These are phyloP conservation scores for Phyllostomus hastatus DNA, from an alignment of 2,113 vertebrate species.

Conservation along the genomic window DNA sequence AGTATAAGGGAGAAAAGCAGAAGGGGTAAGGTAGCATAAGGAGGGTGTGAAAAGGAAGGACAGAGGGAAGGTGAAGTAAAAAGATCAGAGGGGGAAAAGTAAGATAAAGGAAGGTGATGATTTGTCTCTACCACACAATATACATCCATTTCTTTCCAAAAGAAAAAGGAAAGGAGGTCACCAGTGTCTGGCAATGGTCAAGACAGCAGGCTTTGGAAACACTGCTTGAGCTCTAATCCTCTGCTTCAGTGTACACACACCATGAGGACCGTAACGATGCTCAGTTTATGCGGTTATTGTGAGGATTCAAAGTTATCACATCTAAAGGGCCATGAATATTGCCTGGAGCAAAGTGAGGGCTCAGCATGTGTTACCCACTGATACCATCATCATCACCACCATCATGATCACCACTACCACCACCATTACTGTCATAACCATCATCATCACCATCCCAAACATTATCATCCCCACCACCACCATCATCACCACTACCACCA, in stretches of 20 bases:
- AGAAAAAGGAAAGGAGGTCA: not conserved
- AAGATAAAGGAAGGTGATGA: not conserved
- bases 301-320: not conserved
- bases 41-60: too few relatives aligned
- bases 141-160: not conserved
- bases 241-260: not conserved
- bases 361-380: fast-evolving
- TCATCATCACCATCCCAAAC: not conserved
- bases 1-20: fast-evolving
- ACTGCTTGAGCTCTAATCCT: not conserved
- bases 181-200: not conserved
- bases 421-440: fast-evolving
- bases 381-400: too few relatives aligned
- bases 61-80: too few relatives aligned
- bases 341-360: not conserved
- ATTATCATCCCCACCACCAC: too few relatives aligned
- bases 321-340: not conserved
- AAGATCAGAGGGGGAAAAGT: too few relatives aligned
- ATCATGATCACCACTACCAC: fast-evolving
- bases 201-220: not conserved
- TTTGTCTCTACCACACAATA: too few relatives aligned
- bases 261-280: too few relatives aligned
- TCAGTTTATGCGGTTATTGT: not conserved
- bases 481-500: fast-evolving
- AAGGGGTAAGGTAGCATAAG: fast-evolving